A percentile compares a stretch with the other conserved stretches of the same genome.
Evolutionary conservation across 2,113 vertebrate species (phyloP).

Genomic region (Mesocricetus auratus): DNA sequence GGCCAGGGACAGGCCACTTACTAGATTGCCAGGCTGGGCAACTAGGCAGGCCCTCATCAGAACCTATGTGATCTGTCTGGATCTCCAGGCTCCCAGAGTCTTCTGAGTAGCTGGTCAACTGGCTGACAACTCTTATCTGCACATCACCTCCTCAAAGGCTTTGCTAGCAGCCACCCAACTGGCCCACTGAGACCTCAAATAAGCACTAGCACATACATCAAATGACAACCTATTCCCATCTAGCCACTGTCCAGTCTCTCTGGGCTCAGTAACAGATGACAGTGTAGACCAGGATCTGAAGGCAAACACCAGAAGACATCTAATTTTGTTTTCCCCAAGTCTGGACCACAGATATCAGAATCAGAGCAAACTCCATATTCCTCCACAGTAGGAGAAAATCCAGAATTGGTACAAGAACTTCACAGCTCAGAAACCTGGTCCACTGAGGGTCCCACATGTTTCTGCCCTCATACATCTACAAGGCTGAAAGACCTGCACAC

Average conservation of each 20-base stretch:
- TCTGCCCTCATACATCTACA: not conserved
- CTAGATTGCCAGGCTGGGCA: not conserved
- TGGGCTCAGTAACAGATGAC: not conserved
- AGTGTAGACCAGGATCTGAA: not conserved
- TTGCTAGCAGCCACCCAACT: not conserved
- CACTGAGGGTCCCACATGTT: not conserved
- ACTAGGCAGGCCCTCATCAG: not conserved
- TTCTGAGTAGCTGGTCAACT: not conserved
- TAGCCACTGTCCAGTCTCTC: not conserved
- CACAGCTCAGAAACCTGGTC: not conserved
- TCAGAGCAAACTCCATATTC: not conserved
- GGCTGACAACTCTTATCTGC: not conserved
- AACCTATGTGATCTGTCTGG: not conserved
- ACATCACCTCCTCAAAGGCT: not conserved
- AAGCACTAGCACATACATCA: fast-evolving
- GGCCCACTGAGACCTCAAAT: not conserved
- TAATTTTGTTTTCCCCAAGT: no score
- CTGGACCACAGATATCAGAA: not conserved
- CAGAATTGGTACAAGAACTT: not conserved
- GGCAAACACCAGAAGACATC: not conserved
- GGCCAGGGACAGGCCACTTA: not conserved
- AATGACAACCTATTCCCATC: not conserved
- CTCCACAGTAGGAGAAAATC: not conserved
- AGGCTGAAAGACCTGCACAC: not conserved
- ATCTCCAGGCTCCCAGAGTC: not conserved